These are phyloP conservation scores for Phodopus roborovskii DNA, from an alignment of 2,113 vertebrate species.

Conservation along the genomic window DNA sequence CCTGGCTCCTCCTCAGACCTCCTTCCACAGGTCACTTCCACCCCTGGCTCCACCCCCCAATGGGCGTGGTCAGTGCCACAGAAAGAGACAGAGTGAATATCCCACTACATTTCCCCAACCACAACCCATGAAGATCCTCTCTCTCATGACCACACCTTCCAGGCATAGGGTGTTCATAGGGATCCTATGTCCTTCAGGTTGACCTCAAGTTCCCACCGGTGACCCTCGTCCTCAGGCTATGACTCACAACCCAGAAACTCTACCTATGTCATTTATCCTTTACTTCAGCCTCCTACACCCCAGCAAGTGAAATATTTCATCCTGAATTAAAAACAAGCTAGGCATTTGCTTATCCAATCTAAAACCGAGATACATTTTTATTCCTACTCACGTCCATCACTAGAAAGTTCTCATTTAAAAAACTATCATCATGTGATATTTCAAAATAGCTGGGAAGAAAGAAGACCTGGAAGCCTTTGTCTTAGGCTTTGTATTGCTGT, in stretches of 20 bases:
- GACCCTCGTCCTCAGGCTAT: neutral
- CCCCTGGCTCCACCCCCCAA: too few relatives aligned
- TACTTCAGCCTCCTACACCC: neutral
- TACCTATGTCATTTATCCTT: neutral
- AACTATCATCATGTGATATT: neutral
- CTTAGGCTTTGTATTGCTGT: neutral
- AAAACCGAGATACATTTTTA: constrained; percentile 4
- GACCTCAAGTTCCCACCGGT: neutral
- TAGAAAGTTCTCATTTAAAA: neutral
- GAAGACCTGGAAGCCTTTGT: neutral
- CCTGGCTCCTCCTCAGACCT: too few relatives aligned
- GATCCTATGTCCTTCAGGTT: neutral
- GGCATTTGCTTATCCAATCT: neutral
- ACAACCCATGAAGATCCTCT: neutral
- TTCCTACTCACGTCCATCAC: neutral
- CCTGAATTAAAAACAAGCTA: constrained; percentile 10
- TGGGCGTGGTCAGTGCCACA: too few relatives aligned
- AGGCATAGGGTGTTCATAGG: neutral
- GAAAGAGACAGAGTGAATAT: too few relatives aligned
- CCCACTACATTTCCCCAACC: too few relatives aligned
- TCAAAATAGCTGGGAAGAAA: neutral
- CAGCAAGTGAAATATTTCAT: neutral
- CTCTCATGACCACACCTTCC: neutral
- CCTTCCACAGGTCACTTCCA: too few relatives aligned
- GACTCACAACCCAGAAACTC: neutral